Percentiles rank a stretch among this genome's conserved stretches.
These are phyloP conservation scores for Brachymystax lenok DNA, from an alignment of 2,797 vertebrate genomes.

Conservation along the genomic window DNA sequence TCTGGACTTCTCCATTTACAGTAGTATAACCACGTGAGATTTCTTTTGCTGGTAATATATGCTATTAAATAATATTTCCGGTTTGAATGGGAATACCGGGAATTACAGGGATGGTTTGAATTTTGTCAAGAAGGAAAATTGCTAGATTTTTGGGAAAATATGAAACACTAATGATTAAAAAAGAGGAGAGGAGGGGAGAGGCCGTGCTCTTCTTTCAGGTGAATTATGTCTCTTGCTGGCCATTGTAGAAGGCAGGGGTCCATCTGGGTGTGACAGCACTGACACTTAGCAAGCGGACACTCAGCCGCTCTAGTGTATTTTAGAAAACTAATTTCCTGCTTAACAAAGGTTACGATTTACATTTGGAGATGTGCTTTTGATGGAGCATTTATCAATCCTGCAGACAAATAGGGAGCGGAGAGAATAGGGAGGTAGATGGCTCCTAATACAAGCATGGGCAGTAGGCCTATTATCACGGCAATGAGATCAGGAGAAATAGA, in stretches of 20 bases:
- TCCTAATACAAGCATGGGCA: background rate
- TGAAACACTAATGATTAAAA: background rate
- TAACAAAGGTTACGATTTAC: slow-evolving; percentile 65
- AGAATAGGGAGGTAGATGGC: slow-evolving; percentile 10
- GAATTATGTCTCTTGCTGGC: background rate
- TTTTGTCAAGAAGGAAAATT: too few species aligned
- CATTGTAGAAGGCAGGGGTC: background rate
- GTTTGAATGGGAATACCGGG: too few species aligned
- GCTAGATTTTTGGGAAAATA: too few species aligned
- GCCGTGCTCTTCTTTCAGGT: background rate
- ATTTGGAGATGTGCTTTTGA: slow-evolving; percentile 69
- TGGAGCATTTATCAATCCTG: slow-evolving; percentile 56
- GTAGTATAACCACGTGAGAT: too few species aligned
- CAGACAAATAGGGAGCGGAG: background rate
- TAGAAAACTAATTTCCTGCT: slow-evolving; percentile 69
- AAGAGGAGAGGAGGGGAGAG: slow-evolving; percentile 46
- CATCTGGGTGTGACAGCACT: slow-evolving; percentile 46
- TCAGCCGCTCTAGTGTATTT: slow-evolving; percentile 61
- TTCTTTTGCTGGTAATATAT: too few species aligned
- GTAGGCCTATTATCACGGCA: background rate
- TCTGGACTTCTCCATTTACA: too few species aligned
- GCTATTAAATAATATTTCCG: too few species aligned
- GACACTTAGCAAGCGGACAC: slow-evolving; percentile 61
- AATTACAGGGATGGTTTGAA: too few species aligned
- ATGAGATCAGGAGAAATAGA: background rate